phyloP scores from a whole-genome alignment of 2,797 vertebrate species.

The Urophycis tenuis region DNA sequence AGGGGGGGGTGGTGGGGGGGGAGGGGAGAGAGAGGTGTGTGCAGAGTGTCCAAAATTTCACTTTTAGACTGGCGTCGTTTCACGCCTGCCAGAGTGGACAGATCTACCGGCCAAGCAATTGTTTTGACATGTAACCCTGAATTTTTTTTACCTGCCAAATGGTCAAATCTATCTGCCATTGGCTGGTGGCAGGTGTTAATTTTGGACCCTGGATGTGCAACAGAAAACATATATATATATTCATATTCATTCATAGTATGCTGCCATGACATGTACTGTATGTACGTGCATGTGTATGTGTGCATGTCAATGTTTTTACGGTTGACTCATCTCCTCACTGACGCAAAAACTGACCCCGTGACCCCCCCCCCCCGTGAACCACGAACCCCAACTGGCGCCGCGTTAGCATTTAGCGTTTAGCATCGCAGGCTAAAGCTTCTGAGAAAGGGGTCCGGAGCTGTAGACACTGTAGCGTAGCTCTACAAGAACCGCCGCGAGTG shows the following conservation, averaged over 20 bases:
- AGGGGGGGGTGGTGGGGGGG: not conserved
- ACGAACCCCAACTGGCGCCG: not conserved
- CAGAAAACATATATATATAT: conserved; percentile 1
- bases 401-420: not conserved
- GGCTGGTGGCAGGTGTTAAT: conserved; percentile 6
- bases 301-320: not conserved
- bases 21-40: not conserved
- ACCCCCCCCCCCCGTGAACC: not conserved
- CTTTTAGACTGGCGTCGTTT: not conserved
- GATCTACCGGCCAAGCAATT: not conserved
- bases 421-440: too few relatives aligned
- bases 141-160: conserved; percentile 5
- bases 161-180: conserved; percentile 6
- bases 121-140: conserved; percentile 3
- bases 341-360: not conserved
- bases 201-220: conserved; percentile 5
- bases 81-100: not conserved
- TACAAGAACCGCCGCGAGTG: not conserved
- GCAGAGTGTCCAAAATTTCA: not conserved
- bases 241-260: not conserved
- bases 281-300: not conserved
- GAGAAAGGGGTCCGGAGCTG: not conserved
- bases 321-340: not conserved
- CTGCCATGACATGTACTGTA: not conserved
- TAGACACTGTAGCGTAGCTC: not conserved